Conservation (phyloP, 1,140 invertebrate genomes). For the Branchinecta lynchi region DNA sequence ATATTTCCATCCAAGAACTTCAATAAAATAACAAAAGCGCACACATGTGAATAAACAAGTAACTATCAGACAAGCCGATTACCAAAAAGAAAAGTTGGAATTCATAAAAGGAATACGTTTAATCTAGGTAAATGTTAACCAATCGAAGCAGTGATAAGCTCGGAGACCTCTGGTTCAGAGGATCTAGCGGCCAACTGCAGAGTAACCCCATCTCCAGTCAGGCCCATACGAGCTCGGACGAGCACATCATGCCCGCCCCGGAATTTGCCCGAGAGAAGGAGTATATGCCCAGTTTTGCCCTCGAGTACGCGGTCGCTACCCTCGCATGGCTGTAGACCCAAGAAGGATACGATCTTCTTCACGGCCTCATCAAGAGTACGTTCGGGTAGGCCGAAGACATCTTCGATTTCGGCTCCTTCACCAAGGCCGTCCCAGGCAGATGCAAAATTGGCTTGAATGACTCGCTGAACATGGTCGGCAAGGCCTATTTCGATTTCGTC, state of each 20-base stretch:
- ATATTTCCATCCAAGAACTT: no score
- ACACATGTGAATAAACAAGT: no score
- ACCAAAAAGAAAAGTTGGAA: no score
- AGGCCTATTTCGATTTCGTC: slow-evolving; percentile 85
- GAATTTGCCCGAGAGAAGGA: slow-evolving; percentile 65
- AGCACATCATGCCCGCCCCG: slow-evolving; percentile 76
- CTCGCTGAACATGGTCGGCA: slow-evolving; percentile 77
- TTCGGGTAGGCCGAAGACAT: slow-evolving; percentile 71
- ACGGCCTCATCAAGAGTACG: slow-evolving; percentile 69
- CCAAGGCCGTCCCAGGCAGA: slow-evolving; percentile 55
- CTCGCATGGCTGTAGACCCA: slow-evolving; percentile 76
- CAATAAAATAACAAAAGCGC: no score
- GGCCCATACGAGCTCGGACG: slow-evolving; percentile 62
- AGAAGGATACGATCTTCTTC: slow-evolving; percentile 65
- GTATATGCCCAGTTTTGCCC: slow-evolving; percentile 62
- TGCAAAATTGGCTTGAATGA: slow-evolving; percentile 52
- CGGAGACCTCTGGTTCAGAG: slow-evolving; percentile 44
- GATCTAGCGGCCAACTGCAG: slow-evolving; percentile 52
- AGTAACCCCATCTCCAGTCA: slow-evolving; percentile 56
- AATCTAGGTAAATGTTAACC: slow-evolving; percentile 40
- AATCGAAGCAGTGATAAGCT: slow-evolving; percentile 68
- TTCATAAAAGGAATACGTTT: no score
- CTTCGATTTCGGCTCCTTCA: slow-evolving; percentile 59
- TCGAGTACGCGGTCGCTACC: slow-evolving; percentile 67
- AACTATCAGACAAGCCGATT: no score